These are phyloP conservation scores for Tupaia tana DNA, from an alignment of 2,113 vertebrate species.

Conservation along the genomic window DNA sequence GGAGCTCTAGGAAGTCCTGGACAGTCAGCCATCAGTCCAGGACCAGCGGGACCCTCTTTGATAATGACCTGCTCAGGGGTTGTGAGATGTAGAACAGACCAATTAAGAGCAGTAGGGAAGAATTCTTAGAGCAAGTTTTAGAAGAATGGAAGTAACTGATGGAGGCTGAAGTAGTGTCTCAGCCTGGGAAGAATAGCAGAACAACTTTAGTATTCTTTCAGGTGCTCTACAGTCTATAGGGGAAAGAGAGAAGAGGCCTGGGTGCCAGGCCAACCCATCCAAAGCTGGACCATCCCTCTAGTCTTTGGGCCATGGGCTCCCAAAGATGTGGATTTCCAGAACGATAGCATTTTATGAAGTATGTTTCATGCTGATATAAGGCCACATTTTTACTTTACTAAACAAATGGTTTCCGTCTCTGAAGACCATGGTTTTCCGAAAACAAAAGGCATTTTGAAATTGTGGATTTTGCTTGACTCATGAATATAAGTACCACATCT, in stretches of 20 bases:
- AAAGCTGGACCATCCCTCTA: not conserved
- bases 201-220: not conserved
- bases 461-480: not conserved
- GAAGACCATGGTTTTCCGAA: not conserved
- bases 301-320: not conserved
- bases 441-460: not conserved
- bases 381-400: not conserved
- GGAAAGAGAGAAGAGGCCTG: not conserved
- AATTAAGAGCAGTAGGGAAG: too few relatives aligned
- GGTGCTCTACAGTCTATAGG: not conserved
- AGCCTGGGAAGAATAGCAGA: not conserved
- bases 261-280: not conserved
- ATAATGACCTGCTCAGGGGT: not conserved
- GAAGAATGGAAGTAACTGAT: not conserved
- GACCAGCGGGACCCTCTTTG: not conserved
- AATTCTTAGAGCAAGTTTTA: not conserved
- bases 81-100: not conserved
- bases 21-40: not conserved
- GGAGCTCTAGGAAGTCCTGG: not conserved
- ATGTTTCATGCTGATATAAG: not conserved
- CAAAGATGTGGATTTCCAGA: not conserved
- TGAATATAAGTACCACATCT: not conserved
- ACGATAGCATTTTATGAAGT: not conserved
- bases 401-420: not conserved
- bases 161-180: not conserved